Evolutionary conservation across 2,113 vertebrate genomes (phyloP).

Genomic region (Carassius auratus): DNA sequence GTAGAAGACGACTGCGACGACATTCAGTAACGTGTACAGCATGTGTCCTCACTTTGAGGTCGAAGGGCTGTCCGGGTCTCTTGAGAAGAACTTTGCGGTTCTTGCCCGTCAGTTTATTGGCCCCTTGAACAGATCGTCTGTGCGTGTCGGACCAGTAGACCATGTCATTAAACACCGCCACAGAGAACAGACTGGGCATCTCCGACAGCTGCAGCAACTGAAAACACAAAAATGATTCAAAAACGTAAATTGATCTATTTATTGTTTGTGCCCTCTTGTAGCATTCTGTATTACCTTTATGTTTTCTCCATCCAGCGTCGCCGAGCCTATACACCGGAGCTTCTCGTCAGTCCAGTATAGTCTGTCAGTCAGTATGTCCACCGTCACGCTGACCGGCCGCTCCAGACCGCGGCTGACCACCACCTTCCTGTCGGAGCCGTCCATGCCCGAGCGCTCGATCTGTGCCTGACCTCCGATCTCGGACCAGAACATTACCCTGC

Average conservation of each 20-base stretch:
- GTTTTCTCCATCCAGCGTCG: conserved; percentile 78
- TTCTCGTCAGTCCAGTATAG: conserved; percentile 93
- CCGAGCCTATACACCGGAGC: conserved; percentile 82
- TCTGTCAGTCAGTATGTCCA: conserved; percentile 78
- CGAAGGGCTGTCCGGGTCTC: conserved; percentile 82
- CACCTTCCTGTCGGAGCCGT: conserved; percentile 78
- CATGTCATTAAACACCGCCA: conserved; percentile 82
- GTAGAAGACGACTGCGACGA: background rate
- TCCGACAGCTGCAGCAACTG: conserved; percentile 83
- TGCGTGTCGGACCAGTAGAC: conserved; percentile 89
- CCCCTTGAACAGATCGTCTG: conserved; percentile 79
- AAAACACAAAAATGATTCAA: background rate
- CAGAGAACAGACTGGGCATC: conserved; percentile 82
- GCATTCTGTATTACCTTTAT: conserved; percentile 73
- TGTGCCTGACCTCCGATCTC: conserved; percentile 81
- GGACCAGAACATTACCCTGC: conserved; percentile 91
- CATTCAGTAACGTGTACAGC: background rate
- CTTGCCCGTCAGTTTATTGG: conserved; percentile 84
- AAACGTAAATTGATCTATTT: background rate
- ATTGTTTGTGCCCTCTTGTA: background rate
- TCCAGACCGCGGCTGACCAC: conserved; percentile 78
- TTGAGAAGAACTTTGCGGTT: conserved; percentile 82
- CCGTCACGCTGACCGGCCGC: conserved; percentile 84
- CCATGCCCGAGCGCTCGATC: conserved; percentile 85
- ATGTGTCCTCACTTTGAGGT: conserved; percentile 78